These are phyloP conservation scores for Sinhomidia bicolor DNA, from an alignment of 2,888 invertebrate genomes.

Conservation along the genomic window DNA sequence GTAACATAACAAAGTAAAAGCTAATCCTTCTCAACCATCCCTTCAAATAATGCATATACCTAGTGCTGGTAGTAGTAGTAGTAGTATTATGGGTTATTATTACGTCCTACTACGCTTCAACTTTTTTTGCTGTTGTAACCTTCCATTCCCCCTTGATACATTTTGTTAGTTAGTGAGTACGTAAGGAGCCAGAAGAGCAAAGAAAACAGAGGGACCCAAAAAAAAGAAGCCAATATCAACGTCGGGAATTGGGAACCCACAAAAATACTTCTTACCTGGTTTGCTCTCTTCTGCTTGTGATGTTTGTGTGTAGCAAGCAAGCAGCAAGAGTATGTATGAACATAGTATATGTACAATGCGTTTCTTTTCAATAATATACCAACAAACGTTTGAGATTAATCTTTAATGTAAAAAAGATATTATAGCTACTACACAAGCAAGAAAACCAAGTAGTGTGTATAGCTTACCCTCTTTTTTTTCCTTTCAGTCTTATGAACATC, in stretches of 20 bases:
- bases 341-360: not conserved
- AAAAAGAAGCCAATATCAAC: constrained; percentile 51
- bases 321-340: not conserved
- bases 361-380: too few relatives aligned
- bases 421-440: not conserved
- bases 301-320: not conserved
- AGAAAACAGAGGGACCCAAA: constrained; percentile 32
- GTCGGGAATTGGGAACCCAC: constrained; percentile 60
- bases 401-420: not conserved
- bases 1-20: too few relatives aligned
- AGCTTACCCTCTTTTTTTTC: constrained; percentile 26
- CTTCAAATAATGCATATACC: constrained; percentile 39
- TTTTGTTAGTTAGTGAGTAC: constrained; percentile 13
- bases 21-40: constrained; percentile 39
- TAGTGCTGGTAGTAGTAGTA: too few relatives aligned
- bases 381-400: constrained; percentile 23
- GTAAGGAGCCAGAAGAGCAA: constrained; percentile 29
- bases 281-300: not conserved
- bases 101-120: constrained; percentile 36
- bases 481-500: not conserved
- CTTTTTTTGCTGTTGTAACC: constrained; percentile 53
- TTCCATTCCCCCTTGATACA: constrained; percentile 40
- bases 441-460: too few relatives aligned
- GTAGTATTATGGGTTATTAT: not conserved
- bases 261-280: constrained; percentile 63